Evolutionary conservation across 2,888 invertebrate genomes (phyloP).

Genomic region (Ochropleura plecta): DNA sequence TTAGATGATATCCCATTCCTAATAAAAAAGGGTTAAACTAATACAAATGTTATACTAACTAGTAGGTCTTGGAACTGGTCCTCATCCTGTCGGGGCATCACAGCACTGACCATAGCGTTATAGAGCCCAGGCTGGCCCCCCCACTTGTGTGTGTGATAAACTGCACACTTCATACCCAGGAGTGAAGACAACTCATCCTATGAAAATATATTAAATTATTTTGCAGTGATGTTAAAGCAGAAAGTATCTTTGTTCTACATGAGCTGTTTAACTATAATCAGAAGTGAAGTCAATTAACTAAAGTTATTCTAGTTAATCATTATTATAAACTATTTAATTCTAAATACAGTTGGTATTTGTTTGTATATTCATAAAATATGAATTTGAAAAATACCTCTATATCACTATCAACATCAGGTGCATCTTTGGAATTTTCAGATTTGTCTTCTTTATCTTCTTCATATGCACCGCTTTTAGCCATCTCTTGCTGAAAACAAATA

Average conservation of each 20-base stretch:
- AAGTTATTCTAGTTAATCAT: background rate
- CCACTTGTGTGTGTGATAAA: slow-evolving; percentile 95
- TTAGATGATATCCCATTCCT: too few species aligned
- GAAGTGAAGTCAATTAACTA: background rate
- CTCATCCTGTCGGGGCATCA: slow-evolving; percentile 88
- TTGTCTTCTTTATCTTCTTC: slow-evolving; percentile 73
- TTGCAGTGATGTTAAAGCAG: background rate
- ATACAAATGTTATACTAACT: slow-evolving; percentile 79
- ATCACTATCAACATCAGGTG: slow-evolving; percentile 82
- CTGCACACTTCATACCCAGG: slow-evolving; percentile 96
- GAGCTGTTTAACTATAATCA: background rate
- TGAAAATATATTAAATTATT: slow-evolving; percentile 62
- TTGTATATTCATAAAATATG: slow-evolving; percentile 26
- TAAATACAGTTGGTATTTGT: background rate
- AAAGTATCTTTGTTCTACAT: background rate
- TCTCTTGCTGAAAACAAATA: slow-evolving; percentile 86
- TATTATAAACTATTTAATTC: background rate
- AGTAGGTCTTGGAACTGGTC: slow-evolving; percentile 91
- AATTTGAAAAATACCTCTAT: slow-evolving; percentile 83
- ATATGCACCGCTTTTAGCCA: slow-evolving; percentile 87
- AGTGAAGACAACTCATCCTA: slow-evolving; percentile 92
- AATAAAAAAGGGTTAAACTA: background rate
- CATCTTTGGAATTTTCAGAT: slow-evolving; percentile 66
- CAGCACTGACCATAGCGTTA: slow-evolving; percentile 95
- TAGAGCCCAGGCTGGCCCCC: slow-evolving; percentile 94